Evolutionary conservation across 2,113 vertebrate species (phyloP), one percentile per base, ranked within the genome.

Genomic region (Desmodus rotundus): DNA sequence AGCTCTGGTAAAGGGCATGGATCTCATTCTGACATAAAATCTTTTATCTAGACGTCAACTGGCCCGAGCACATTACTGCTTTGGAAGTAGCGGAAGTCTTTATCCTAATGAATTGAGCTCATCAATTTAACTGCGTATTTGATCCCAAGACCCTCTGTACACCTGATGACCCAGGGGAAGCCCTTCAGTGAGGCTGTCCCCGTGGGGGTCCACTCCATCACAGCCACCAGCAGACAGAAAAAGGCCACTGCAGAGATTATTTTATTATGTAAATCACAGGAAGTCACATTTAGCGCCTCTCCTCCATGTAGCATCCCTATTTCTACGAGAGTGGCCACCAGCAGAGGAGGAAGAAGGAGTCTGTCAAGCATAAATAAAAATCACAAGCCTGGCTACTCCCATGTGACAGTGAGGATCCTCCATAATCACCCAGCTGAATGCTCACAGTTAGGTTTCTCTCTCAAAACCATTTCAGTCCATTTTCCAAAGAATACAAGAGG

Each of bases 61-160:
- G 56, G 47, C 41, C 65, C 0, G 0, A 87, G 72, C 65, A 81
- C 47, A 63, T 58, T 28, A 45, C 41, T 52, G 70, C 87, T 87
- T 70, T 76, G n/a, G 58, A 93, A 95, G 81, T 28, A 92, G 86
- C 95, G 92, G 93, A 95, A 98, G 94, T 91, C 96, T 97, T 97
- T 96, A 96, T 68, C 93, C 92, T 96, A 97, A 97, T 97, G 94
- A 97, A 97, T 94, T 94, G 90, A 92, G 94, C 95, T 90, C 93
- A 95, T 95, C 96, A 88, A 93, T 95, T 91, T 89, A 95, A 96
- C 96, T 96, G 92, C 77, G 76, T 90, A 94, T 93, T 97, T 97
- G 96, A 97, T 97, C 91, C 83, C 52, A 63, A 89, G 95, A 92
- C 93, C 73, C 67, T 95, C 56, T 84, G 91, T 87, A 56, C 50